Evolutionary conservation across 2,888 invertebrate genomes (phyloP).

Genomic region (Augochlorella aurata): DNA sequence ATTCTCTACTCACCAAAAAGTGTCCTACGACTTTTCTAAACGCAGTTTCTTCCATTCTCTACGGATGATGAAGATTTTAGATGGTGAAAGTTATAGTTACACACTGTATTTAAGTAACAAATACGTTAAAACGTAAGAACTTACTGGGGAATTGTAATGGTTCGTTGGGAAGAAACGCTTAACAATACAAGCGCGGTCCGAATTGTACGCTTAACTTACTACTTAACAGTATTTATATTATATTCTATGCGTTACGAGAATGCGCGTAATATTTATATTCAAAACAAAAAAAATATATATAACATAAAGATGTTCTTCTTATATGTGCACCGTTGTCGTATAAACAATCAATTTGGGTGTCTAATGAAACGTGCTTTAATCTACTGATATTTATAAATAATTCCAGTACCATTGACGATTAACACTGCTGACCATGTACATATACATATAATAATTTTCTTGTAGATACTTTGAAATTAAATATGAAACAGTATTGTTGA

Average conservation of each 20-base stretch:
- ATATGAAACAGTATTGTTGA: background rate
- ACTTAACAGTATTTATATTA: constrained; percentile 72
- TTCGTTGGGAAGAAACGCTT: constrained; percentile 60
- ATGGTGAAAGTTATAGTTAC: background rate
- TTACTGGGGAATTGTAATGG: constrained; percentile 33
- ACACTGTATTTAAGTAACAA: constrained; percentile 15
- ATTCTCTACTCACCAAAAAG: background rate
- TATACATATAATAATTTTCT: constrained; percentile 9
- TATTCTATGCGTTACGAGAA: constrained; percentile 46
- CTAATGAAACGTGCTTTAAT: constrained; percentile 54
- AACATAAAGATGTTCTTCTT: constrained; percentile 61
- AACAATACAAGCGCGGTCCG: constrained; percentile 65
- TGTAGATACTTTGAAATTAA: background rate
- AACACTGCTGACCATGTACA: background rate
- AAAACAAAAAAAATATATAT: constrained; percentile 39
- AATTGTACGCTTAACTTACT: constrained; percentile 74
- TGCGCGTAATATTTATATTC: constrained; percentile 54
- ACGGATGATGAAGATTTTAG: background rate
- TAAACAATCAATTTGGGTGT: constrained; percentile 66
- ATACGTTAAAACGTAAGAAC: constrained; percentile 38
- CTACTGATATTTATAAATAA: background rate
- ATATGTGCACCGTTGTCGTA: constrained; percentile 61
- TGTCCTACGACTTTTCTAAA: background rate
- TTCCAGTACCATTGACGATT: background rate
- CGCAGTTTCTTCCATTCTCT: background rate